A percentile compares a stretch with the other conserved stretches of the same genome.
phyloP scores from a whole-genome alignment of 1,140 invertebrate species.

The Whitmania pigra region DNA sequence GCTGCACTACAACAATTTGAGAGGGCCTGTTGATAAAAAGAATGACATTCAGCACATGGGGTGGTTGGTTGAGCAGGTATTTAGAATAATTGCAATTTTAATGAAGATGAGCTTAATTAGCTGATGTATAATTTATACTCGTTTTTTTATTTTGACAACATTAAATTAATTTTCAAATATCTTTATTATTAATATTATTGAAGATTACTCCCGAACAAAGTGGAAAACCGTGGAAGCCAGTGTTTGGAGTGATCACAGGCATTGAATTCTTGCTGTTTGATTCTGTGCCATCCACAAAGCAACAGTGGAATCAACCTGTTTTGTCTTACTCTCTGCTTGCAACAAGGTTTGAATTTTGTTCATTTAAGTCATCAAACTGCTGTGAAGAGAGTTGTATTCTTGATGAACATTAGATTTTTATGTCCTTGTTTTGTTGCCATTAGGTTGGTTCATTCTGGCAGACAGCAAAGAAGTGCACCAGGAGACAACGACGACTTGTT shows the following conservation, averaged over 20 bases:
- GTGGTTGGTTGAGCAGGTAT: slow-evolving; percentile 61
- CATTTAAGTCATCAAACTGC: too few relatives aligned
- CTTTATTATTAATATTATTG: too few relatives aligned
- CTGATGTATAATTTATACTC: background rate
- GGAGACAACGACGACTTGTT: slow-evolving; percentile 50
- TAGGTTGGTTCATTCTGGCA: slow-evolving; percentile 45
- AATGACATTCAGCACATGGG: slow-evolving; percentile 69
- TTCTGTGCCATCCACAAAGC: slow-evolving; percentile 83
- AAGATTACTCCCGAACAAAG: slow-evolving; percentile 3
- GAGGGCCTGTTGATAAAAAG: slow-evolving; percentile 47
- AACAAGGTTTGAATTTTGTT: slow-evolving; percentile 48
- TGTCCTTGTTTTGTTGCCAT: slow-evolving; percentile 9
- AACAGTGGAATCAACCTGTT: slow-evolving; percentile 82
- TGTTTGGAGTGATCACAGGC: slow-evolving; percentile 84
- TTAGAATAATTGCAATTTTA: background rate
- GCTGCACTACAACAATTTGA: slow-evolving; percentile 39
- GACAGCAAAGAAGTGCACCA: slow-evolving; percentile 47
- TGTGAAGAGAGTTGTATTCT: background rate
- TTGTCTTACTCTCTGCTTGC: slow-evolving; percentile 77
- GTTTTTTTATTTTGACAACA: slow-evolving; percentile 12
- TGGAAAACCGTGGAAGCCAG: slow-evolving; percentile 55
- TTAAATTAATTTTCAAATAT: background rate
- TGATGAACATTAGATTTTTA: background rate
- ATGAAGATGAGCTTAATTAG: background rate
- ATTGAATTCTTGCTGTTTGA: slow-evolving; percentile 85